Conservation (phyloP, 2,797 vertebrate genomes). For the Hippoglossus hippoglossus region DNA sequence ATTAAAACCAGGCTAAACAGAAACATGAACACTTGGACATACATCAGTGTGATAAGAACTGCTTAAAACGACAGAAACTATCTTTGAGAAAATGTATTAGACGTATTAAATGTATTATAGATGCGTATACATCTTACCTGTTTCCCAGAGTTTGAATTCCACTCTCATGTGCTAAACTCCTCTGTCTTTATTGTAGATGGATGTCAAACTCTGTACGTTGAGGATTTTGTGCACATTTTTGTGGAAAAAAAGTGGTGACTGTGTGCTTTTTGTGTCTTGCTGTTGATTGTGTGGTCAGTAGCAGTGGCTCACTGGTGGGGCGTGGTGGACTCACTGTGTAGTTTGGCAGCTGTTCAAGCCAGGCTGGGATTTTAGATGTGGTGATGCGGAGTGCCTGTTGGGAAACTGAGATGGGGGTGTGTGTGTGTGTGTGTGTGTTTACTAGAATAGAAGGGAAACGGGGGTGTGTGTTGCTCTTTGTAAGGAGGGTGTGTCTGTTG, state of each 20-base stretch:
- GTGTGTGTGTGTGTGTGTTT: slow-evolving; percentile 36
- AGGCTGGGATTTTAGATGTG: slow-evolving; percentile 69
- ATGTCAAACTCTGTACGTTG: neutral
- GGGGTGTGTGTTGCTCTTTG: slow-evolving; percentile 52
- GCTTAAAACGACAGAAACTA: too few relatives aligned
- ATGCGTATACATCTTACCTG: too few relatives aligned
- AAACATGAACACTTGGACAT: too few relatives aligned
- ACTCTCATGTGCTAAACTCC: neutral
- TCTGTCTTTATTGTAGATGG: neutral
- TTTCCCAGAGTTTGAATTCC: neutral
- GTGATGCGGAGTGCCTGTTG: slow-evolving; percentile 63
- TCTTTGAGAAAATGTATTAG: too few relatives aligned
- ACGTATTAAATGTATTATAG: too few relatives aligned
- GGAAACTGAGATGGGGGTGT: slow-evolving; percentile 55
- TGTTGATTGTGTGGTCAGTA: slow-evolving; percentile 56
- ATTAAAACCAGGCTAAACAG: too few relatives aligned
- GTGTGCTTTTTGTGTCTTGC: slow-evolving; percentile 44
- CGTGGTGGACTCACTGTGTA: slow-evolving; percentile 69
- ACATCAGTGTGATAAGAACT: too few relatives aligned
- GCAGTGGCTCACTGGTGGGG: slow-evolving; percentile 62
- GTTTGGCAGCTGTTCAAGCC: slow-evolving; percentile 69
- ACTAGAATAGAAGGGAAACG: slow-evolving; percentile 39
- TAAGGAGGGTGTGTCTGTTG: slow-evolving; percentile 60
- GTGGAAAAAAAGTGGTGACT: slow-evolving; percentile 6
- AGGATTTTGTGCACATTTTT: neutral